A percentile compares a stretch with the other conserved stretches of the same genome.
phyloP scores from a whole-genome alignment of 2,797 vertebrate genomes.

The Bovichtus variegatus region DNA sequence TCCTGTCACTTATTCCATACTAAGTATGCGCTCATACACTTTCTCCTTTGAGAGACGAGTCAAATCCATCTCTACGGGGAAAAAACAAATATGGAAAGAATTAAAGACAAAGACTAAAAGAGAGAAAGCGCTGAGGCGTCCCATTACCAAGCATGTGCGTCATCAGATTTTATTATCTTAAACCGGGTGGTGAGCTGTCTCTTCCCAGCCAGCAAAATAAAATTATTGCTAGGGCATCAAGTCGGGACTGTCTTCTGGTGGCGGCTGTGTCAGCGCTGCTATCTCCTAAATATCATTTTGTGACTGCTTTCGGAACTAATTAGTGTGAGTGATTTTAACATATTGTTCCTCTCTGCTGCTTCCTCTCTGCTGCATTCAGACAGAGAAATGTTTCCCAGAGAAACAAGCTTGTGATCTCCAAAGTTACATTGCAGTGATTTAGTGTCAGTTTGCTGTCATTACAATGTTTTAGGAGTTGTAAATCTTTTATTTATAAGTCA shows the following conservation, averaged over 20 bases:
- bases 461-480: no score
- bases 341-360: neutral
- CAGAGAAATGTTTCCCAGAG: neutral
- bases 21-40: neutral
- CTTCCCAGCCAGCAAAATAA: slow-evolving; percentile 26
- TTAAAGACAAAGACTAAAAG: slow-evolving; percentile 20
- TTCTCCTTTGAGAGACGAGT: slow-evolving; percentile 19
- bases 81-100: slow-evolving; percentile 50
- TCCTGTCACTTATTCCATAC: slow-evolving; percentile 41
- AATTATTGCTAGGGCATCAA: slow-evolving; percentile 8
- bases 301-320: neutral
- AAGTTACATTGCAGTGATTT: neutral
- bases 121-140: slow-evolving; percentile 23
- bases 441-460: neutral
- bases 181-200: slow-evolving; percentile 46
- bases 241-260: slow-evolving; percentile 24
- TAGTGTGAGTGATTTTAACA: neutral
- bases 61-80: slow-evolving; percentile 9
- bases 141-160: slow-evolving; percentile 49
- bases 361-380: neutral
- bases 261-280: neutral
- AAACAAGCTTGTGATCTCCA: neutral
- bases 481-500: neutral
- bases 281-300: neutral
- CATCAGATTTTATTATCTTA: slow-evolving; percentile 64